Percentiles rank a stretch among this genome's conserved stretches.
phyloP scores from a whole-genome alignment of 2,888 invertebrate species.

The Agonopterix subpropinquella region DNA sequence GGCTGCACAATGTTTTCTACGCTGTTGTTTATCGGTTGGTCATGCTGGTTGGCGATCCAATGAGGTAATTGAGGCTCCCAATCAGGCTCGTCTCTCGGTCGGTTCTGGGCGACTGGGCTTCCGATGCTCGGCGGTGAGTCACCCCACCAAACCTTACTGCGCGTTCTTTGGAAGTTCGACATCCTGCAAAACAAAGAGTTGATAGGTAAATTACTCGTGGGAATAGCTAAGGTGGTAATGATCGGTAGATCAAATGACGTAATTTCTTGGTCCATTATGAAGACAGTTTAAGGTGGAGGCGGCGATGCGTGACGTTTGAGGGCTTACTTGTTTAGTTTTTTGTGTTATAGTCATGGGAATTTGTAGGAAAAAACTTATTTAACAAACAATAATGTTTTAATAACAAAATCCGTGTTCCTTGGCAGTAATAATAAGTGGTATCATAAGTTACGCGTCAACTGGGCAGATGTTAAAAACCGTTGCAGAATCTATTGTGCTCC shows the following conservation, averaged over 20 bases:
- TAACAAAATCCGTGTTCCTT: background rate
- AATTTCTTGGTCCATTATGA: constrained; percentile 59
- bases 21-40: constrained; percentile 52
- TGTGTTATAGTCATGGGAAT: constrained; percentile 50
- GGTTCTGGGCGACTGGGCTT: constrained; percentile 58
- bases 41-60: constrained; percentile 69
- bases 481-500: constrained; percentile 58
- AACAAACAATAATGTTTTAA: background rate
- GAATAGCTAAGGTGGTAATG: constrained; percentile 51
- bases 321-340: constrained; percentile 45
- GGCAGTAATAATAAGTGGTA: background rate
- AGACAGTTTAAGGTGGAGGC: constrained; percentile 37
- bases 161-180: constrained; percentile 80
- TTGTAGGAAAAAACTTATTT: background rate
- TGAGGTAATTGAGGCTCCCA: constrained; percentile 72
- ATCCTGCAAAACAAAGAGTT: constrained; percentile 61
- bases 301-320: constrained; percentile 47
- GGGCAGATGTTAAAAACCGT: constrained; percentile 72
- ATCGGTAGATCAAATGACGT: constrained; percentile 54
- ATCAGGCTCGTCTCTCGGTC: constrained; percentile 49
- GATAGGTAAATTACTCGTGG: constrained; percentile 52
- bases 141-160: constrained; percentile 83
- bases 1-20: constrained; percentile 51
- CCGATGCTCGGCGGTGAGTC: constrained; percentile 61
- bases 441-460: constrained; percentile 20